These are phyloP conservation scores for Clistopyga incitator DNA, from an alignment of 2,888 invertebrate species.

Conservation along the genomic window DNA sequence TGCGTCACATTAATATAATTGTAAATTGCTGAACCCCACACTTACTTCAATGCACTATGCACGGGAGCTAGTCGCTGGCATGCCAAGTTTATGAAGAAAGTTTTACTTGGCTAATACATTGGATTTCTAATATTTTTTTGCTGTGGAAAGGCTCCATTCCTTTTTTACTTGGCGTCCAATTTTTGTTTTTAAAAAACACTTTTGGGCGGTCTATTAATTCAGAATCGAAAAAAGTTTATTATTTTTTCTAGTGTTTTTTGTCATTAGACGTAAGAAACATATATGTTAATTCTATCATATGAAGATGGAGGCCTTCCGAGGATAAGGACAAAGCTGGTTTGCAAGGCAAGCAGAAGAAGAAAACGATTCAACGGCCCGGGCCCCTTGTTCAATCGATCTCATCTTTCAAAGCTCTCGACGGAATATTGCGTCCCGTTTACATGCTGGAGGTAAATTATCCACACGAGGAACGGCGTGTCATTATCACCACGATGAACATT, in stretches of 20 bases:
- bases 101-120: too few relatives aligned
- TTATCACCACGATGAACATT: slow-evolving; percentile 85
- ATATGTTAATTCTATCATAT: slow-evolving; percentile 31
- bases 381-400: slow-evolving; percentile 87
- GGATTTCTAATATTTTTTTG: too few relatives aligned
- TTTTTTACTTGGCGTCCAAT: too few relatives aligned
- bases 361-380: slow-evolving; percentile 83
- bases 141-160: too few relatives aligned
- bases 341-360: slow-evolving; percentile 55
- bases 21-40: too few relatives aligned
- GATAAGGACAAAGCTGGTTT: slow-evolving; percentile 83
- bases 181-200: too few relatives aligned
- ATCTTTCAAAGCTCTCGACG: slow-evolving; percentile 86
- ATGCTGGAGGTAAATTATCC: slow-evolving; percentile 85
- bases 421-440: slow-evolving; percentile 88
- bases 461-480: slow-evolving; percentile 83
- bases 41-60: too few relatives aligned
- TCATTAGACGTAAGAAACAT: slow-evolving; percentile 3
- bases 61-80: too few relatives aligned
- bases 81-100: too few relatives aligned
- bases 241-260: slow-evolving; percentile 25
- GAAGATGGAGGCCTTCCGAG: slow-evolving; percentile 71
- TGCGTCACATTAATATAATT: too few relatives aligned
- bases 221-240: slow-evolving; percentile 3
- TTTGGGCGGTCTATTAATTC: slow-evolving; percentile 47